Percentiles rank a stretch among this genome's conserved stretches.
Conservation (phyloP, 35 echinoderm and acorn worm genomes). For the Chiridota heheva region DNA sequence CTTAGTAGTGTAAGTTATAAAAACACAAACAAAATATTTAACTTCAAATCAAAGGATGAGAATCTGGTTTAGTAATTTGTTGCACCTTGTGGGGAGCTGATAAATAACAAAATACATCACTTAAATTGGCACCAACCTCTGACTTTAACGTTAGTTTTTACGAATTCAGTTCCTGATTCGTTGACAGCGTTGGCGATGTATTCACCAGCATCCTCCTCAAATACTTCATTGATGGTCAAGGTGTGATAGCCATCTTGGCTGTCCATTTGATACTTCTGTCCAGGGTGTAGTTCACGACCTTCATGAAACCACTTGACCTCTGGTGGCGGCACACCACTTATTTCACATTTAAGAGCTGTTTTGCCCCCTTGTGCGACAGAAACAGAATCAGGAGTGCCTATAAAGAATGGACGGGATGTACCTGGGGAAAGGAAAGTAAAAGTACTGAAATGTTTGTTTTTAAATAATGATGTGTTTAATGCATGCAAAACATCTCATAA, state of each 20-base stretch:
- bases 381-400: constrained; percentile 52
- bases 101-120: too few species aligned
- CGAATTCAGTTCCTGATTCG: constrained; percentile 70
- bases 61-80: too few species aligned
- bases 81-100: too few species aligned
- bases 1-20: too few species aligned
- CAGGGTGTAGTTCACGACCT: constrained; percentile 70
- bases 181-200: constrained; percentile 79
- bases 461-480: too few species aligned
- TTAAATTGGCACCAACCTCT: constrained; percentile 77
- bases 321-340: constrained; percentile 83
- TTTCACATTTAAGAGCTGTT: constrained; percentile 63
- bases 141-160: constrained; percentile 48
- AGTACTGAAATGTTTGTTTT: background rate
- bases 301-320: constrained; percentile 85
- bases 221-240: constrained; percentile 83
- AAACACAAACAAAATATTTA: too few species aligned
- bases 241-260: constrained; percentile 67
- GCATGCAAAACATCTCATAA: background rate
- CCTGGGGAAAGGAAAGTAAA: constrained; percentile 34
- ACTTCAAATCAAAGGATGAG: too few species aligned
- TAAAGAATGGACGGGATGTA: constrained; percentile 63
- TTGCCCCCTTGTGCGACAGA: constrained; percentile 64
- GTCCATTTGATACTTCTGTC: constrained; percentile 78
- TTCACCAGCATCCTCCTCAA: constrained; percentile 81